Percentiles rank a stretch among this genome's conserved stretches.
Conservation (phyloP, 2,888 invertebrate species). For the Polietes domitor region DNA sequence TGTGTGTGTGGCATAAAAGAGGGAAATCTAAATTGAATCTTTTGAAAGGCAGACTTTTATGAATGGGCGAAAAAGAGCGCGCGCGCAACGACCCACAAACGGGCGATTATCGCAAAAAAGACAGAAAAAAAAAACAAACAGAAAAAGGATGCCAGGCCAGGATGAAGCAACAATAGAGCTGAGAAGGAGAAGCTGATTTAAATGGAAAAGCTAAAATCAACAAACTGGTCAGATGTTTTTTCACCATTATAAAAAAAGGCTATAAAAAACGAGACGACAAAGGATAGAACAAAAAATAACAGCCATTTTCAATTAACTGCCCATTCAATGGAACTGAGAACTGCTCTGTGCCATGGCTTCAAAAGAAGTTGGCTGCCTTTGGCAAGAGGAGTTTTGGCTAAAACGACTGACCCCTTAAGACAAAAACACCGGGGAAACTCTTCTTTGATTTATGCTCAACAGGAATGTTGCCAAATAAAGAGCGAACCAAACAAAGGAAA, state of each 20-base stretch:
- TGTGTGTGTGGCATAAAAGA: conserved; percentile 44
- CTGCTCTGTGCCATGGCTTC: background rate
- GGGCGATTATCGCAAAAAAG: conserved; percentile 13
- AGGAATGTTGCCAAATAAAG: conserved; percentile 21
- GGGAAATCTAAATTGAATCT: conserved; percentile 63
- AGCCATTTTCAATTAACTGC: conserved; percentile 49
- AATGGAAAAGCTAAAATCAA: too few species aligned
- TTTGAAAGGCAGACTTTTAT: conserved; percentile 60
- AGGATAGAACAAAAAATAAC: conserved; percentile 39
- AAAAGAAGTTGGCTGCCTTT: background rate
- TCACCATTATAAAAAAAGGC: too few species aligned
- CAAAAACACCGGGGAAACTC: background rate
- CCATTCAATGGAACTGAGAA: background rate
- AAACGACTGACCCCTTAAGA: background rate
- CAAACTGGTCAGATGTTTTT: too few species aligned
- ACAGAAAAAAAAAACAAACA: conserved; percentile 30
- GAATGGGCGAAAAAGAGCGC: conserved; percentile 47
- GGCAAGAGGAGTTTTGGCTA: background rate
- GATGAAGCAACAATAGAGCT: too few species aligned
- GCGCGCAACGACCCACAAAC: background rate
- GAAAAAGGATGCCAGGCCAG: conserved; percentile 12
- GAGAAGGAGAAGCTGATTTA: too few species aligned
- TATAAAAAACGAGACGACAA: conserved; percentile 4
- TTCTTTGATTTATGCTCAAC: conserved; percentile 4
- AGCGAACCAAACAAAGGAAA: background rate